Base-by-base conservation (phyloP, 2,797 vertebrate species). In the Artibeus jamaicensis region DNA sequence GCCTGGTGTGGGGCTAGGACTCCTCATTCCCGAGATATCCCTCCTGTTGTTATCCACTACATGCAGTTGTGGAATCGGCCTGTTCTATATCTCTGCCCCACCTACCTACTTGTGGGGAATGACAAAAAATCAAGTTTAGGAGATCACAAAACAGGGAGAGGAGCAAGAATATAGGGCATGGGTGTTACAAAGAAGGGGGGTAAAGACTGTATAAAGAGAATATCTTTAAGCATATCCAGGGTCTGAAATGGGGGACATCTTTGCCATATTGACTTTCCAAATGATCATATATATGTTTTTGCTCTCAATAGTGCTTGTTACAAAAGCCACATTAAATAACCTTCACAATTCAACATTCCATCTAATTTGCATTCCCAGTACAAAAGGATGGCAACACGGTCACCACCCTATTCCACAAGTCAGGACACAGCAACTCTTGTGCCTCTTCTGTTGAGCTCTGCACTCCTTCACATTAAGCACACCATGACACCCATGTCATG, bases 401-500 rank as follows among this genome's bases (percentile, higher is more conserved):
- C 34, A 5, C n/a, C 9, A 21, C 42, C 34, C 57, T 93, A 46
- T 46, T 89, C 57, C 4, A 5, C 89, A 77, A 77, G 74, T 91
- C 94, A 89, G 68, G 9, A 29, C 19, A 48, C 0, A 0, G 89
- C 22, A 21, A 34, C 22, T 92, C 73, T n/a, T 62, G 76, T 97
- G 96, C 91, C 84, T 96, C 62, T 79, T 76, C 65, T 95, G 26
- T 7, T 92, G 59, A 48, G 24, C 82, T 96, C 83, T 90, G 37
- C 10, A 83, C 76, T 95, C 76, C 85, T 93, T 95, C 78, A 55
- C 18, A 44, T 73, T 86, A 94, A 97, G 87, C 65, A 83, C 62
- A 90, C 48, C 24, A 39, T 93, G 97, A 92, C 53, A 88, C 24
- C 18, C n/a, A 57, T 92, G 39, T 95, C 95, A 92, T 96, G 77